Conservation (phyloP, 2,797 vertebrate genomes). For the Australoheros facetus region DNA sequence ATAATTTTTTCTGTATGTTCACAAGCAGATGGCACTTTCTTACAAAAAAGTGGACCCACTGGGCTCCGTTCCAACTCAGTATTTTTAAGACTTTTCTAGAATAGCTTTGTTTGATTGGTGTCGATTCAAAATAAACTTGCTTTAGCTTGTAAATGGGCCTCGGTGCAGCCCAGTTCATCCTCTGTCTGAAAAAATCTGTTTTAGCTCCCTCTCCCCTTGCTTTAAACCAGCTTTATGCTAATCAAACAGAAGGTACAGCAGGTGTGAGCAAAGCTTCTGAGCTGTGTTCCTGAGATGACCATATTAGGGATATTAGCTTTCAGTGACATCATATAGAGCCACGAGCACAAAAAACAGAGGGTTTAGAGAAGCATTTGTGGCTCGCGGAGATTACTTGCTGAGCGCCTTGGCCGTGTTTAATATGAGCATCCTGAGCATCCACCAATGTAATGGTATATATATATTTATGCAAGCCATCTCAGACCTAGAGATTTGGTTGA, state of each 20-base stretch:
- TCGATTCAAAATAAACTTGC: background rate
- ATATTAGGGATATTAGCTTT: background rate
- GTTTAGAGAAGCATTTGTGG: background rate
- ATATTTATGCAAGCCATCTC: background rate
- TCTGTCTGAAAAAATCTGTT: background rate
- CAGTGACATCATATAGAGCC: background rate
- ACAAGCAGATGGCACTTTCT: background rate
- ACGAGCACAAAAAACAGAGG: fast-evolving
- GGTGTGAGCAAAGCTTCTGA: background rate
- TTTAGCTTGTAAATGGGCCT: background rate
- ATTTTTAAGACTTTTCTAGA: background rate
- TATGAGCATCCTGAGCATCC: too few species aligned
- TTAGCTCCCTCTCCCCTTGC: background rate
- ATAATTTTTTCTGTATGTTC: background rate
- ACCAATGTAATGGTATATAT: background rate
- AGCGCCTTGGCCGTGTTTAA: background rate
- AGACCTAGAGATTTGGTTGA: background rate
- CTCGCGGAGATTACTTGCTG: background rate
- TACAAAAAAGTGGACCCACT: background rate
- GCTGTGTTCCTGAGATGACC: background rate
- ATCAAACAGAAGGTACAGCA: background rate
- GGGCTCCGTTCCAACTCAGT: fast-evolving
- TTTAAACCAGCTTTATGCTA: background rate
- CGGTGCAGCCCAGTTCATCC: fast-evolving
- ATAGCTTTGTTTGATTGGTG: background rate